These are phyloP conservation scores for Polydrusus tereticollis DNA, from an alignment of 2,888 invertebrate species.

Conservation along the genomic window DNA sequence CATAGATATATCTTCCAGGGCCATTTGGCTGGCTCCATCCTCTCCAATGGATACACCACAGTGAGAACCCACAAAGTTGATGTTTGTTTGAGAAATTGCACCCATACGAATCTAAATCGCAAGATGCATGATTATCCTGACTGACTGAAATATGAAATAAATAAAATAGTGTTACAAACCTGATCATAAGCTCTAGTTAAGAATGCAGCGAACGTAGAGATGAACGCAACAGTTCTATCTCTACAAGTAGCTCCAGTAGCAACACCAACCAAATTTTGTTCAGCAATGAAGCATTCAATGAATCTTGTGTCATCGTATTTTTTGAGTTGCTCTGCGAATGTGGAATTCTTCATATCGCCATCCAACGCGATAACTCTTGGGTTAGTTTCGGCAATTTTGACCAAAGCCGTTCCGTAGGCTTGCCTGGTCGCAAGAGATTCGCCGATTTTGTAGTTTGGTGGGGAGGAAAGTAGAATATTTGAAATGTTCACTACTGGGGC, in stretches of 20 bases:
- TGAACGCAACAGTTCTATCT: constrained; percentile 92
- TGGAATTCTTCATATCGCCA: constrained; percentile 99
- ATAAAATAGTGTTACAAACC: constrained; percentile 67
- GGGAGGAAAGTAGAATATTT: constrained; percentile 78
- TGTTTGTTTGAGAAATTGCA: constrained; percentile 97
- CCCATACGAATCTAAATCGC: constrained; percentile 94
- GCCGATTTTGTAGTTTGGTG: constrained; percentile 85
- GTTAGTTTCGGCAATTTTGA: constrained; percentile 83
- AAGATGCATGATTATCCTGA: not conserved
- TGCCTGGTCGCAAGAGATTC: constrained; percentile 87
- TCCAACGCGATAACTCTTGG: constrained; percentile 92
- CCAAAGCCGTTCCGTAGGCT: constrained; percentile 94
- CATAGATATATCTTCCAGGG: constrained; percentile 95
- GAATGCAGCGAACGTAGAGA: constrained; percentile 97
- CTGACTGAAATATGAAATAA: not conserved
- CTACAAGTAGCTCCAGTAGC: constrained; percentile 96
- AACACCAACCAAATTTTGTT: constrained; percentile 97
- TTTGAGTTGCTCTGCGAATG: constrained; percentile 92
- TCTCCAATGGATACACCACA: constrained; percentile 98
- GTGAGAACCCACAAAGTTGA: constrained; percentile 96
- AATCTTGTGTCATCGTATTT: constrained; percentile 77
- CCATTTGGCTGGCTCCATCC: constrained; percentile 99
- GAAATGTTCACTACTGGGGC: constrained; percentile 80
- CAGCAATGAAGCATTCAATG: constrained; percentile 98
- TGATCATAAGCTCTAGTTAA: constrained; percentile 97